Base-by-base conservation (phyloP, 2,888 invertebrate genomes). In the Brenthis ino region DNA sequence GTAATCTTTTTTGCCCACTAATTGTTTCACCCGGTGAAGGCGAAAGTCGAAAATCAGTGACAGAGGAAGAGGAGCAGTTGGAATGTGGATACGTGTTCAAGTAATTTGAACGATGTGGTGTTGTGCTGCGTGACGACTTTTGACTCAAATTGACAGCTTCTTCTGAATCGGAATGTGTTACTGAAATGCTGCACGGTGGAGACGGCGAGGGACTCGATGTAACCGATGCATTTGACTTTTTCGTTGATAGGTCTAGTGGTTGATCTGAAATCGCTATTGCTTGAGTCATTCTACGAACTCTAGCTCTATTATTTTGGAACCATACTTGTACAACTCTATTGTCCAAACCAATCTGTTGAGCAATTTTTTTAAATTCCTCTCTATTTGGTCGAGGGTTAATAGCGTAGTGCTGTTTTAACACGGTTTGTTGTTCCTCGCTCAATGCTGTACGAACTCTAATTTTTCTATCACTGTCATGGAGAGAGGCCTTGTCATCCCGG, bases 261-360 rank as follows among this genome's bases (percentile, higher is more conserved):
- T 98, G 96, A 79, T 98, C 97, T 4, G 89, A 83, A 57, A 83
- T 79, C 1, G 85, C 80, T 37, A 85, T 75, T 5, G 82, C 82
- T 72, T 88, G 93, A 51, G 93, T 94, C 88, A 95, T 86, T 76
- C 97, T 94, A 58, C 98, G 95, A 81, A 98, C 98, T 65, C 98
- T 94, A 0, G 98, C 98, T 74, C 98, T 94, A 75, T 97, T 97
- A 86, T 99, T 99, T 91, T 99, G 99, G 85, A 99, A 99, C 98
- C 99, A 99, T 6, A 98, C 99, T 93, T 98, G 96, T 4, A 97
- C 96, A 1, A 97, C 97, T 68, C 97, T 93, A 55, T 96, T 95
- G 67, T 96, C 96, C 77, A 96, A 95, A 65, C 96, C 95, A 55
- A 96, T 93, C 71, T 94, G 94, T 24, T 96, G 95, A 3, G 98